Percentiles rank a stretch among this genome's conserved stretches.
Conservation (phyloP, 2,797 vertebrate genomes). For the Sebastes oblongus region DNA sequence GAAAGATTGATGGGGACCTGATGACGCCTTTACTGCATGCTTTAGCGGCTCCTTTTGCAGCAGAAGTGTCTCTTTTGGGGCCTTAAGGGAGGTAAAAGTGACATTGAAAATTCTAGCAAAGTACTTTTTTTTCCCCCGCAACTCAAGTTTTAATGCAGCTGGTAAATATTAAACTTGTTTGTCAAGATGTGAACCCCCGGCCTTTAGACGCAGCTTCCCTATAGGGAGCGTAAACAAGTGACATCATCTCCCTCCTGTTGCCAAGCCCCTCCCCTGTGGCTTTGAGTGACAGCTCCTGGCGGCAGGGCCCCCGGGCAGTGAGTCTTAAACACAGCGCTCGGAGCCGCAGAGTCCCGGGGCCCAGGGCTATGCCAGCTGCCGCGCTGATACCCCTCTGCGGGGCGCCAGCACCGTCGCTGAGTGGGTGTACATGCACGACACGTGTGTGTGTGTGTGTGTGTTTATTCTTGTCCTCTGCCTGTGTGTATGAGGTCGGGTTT, state of each 20-base stretch:
- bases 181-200: background rate
- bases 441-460: background rate
- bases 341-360: constrained; percentile 47
- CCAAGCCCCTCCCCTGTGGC: constrained; percentile 58
- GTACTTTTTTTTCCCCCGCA: background rate
- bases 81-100: constrained; percentile 2
- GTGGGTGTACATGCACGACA: constrained; percentile 9
- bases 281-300: constrained; percentile 63
- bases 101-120: constrained; percentile 33
- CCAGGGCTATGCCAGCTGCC: constrained; percentile 72
- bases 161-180: background rate
- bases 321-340: constrained; percentile 68
- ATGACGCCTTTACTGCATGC: background rate
- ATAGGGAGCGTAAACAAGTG: constrained; percentile 20
- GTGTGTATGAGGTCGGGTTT: background rate
- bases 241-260: constrained; percentile 37
- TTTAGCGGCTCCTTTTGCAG: constrained; percentile 18
- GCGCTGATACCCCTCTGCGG: constrained; percentile 50
- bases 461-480: background rate
- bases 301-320: constrained; percentile 41
- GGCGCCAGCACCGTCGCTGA: constrained; percentile 8
- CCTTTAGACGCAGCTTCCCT: background rate
- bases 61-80: background rate
- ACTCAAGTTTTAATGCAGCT: background rate
- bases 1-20: constrained; percentile 32